Evolutionary conservation across 2,888 invertebrate genomes (phyloP).

Genomic region (Blastobasis lacticolella): DNA sequence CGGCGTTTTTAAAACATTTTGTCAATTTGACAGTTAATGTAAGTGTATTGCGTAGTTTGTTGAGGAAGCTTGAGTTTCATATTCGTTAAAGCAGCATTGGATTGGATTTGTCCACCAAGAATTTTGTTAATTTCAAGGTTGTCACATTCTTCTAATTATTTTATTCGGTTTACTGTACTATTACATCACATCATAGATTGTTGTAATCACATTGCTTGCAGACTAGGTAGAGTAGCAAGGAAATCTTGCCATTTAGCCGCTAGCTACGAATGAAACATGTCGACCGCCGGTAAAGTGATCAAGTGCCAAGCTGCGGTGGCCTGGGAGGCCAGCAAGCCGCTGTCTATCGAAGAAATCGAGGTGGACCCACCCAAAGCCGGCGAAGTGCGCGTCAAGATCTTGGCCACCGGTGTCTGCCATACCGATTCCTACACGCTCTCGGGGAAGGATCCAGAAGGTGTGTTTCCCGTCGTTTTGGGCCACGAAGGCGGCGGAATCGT

Average conservation of each 20-base stretch:
- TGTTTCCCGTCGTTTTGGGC: constrained; percentile 94
- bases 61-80: no score
- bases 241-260: constrained; percentile 23
- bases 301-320: constrained; percentile 96
- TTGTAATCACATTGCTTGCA: constrained; percentile 1
- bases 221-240: neutral
- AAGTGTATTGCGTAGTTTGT: no score
- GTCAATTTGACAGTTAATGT: no score
- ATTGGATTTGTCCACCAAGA: no score
- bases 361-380: constrained; percentile 95
- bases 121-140: no score
- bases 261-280: constrained; percentile 35
- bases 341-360: constrained; percentile 92
- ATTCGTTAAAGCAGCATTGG: no score
- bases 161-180: no score
- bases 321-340: constrained; percentile 93
- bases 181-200: neutral
- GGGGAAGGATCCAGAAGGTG: constrained; percentile 92
- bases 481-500: constrained; percentile 98
- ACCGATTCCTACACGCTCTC: constrained; percentile 93
- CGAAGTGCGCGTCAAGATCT: constrained; percentile 89
- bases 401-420: constrained; percentile 90
- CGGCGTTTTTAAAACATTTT: no score
- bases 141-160: no score
- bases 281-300: constrained; percentile 79